A percentile compares a stretch with the other conserved stretches of the same genome.
Evolutionary conservation across 2,888 invertebrate species (phyloP).

Genomic region (Zaprionus lineosus): DNA sequence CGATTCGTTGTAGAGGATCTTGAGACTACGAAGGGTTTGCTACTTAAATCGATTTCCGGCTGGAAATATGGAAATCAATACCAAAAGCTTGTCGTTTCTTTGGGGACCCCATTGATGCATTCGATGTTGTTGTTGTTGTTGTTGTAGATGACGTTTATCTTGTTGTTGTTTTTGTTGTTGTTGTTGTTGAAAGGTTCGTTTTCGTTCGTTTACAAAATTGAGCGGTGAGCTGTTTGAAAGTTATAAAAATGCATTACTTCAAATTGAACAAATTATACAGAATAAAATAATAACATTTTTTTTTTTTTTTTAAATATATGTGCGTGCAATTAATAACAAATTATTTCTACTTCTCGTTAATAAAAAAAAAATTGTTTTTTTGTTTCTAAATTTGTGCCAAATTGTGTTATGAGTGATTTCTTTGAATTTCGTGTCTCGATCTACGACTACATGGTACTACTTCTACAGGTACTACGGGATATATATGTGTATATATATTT

Average conservation of each 20-base stretch:
- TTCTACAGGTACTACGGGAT: constrained; percentile 48
- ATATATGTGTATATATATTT: too few species aligned
- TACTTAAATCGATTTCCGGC: constrained; percentile 46
- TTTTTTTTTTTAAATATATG: constrained; percentile 8
- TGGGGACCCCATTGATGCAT: constrained; percentile 68
- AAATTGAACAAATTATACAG: background rate
- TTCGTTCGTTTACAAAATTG: constrained; percentile 75
- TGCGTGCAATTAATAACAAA: background rate
- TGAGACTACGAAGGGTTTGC: constrained; percentile 49
- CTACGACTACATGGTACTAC: constrained; percentile 34
- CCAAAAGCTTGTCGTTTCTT: constrained; percentile 49
- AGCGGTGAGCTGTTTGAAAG: constrained; percentile 70
- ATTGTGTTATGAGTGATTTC: constrained; percentile 48
- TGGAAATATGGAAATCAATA: constrained; percentile 37
- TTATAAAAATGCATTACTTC: constrained; percentile 4
- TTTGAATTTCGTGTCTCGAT: constrained; percentile 1
- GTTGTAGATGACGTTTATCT: too few species aligned
- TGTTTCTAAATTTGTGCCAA: too few species aligned
- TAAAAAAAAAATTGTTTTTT: too few species aligned
- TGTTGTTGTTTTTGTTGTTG: too few species aligned
- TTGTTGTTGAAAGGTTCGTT: constrained; percentile 56
- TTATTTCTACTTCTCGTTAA: too few species aligned
- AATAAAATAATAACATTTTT: constrained; percentile 30
- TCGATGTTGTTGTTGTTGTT: constrained; percentile 52
- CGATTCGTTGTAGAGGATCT: constrained; percentile 71